A percentile compares a stretch with the other conserved stretches of the same genome.
These are phyloP conservation scores for Nematopogon swammerdamellus DNA, from an alignment of 2,888 invertebrate genomes.

Conservation along the genomic window DNA sequence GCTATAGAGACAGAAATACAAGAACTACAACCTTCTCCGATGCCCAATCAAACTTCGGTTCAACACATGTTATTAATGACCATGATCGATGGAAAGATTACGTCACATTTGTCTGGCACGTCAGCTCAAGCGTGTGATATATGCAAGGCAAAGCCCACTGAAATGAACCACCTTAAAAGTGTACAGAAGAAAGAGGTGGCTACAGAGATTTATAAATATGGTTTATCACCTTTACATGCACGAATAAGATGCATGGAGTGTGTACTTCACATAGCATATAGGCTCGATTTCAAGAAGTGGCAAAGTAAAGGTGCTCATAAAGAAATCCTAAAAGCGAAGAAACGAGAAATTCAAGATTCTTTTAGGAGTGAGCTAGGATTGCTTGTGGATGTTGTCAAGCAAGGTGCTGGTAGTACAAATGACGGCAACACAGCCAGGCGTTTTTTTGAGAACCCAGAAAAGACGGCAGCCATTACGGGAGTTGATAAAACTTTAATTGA, in stretches of 20 bases:
- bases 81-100: conserved; percentile 9
- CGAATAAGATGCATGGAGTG: conserved; percentile 12
- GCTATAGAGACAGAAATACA: not conserved
- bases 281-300: conserved; percentile 8
- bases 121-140: conserved; percentile 7
- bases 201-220: conserved; percentile 4
- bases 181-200: not conserved
- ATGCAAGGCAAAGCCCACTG: conserved; percentile 4
- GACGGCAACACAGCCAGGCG: too few relatives aligned
- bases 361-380: conserved; percentile 4
- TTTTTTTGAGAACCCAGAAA: too few relatives aligned
- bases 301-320: conserved; percentile 4
- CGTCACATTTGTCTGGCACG: conserved; percentile 5
- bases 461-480: too few relatives aligned
- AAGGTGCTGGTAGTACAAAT: conserved; percentile 7
- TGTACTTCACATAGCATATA: conserved; percentile 11
- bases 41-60: conserved; percentile 1
- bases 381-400: conserved; percentile 15
- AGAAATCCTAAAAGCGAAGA: not conserved
- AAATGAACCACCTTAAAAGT: not conserved
- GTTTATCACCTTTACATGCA: conserved; percentile 8
- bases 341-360: conserved; percentile 4
- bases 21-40: conserved; percentile 3
- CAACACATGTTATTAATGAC: conserved; percentile 4
- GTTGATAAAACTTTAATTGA: not conserved